Base-by-base conservation (phyloP, 2,113 vertebrate genomes). In the Polypterus senegalus region DNA sequence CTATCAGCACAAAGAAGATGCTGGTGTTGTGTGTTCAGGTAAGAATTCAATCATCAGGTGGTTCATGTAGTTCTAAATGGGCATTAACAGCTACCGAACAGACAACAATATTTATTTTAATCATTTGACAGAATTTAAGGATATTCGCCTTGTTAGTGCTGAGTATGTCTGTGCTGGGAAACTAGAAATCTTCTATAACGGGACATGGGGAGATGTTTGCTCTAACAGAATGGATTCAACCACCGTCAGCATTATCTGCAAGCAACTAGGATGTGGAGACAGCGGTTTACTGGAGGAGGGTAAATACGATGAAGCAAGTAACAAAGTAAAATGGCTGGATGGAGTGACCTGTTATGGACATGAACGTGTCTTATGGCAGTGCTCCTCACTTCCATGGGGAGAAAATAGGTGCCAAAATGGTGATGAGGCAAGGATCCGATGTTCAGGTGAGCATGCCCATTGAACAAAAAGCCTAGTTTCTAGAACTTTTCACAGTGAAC, bases 11-110 rank as follows among this genome's bases (percentile, higher is more conserved):
- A n/a, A 76, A 44, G 70, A 82, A 10, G 78, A 81, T 1, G 73
- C 72, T 0, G 77, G 79, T n/a, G 73, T 79, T 0, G 3, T 78
- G 54, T 83, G 80, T 49, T 78, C 74, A 5, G 75, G 79, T 80
- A 57, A 51, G 49, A 51, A 51, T 51, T 51, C 49, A 6, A 51
- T 51, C 27, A 56, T 56, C n/a, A 6, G 3, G 3, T n/a, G 6
- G 54, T 56, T 5, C 43, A 10, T 56, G 11, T n/a, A 3, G 27
- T 47, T 6, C 59, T 6, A 65, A 3, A 54, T 57, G 59, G 59
- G 3, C 43, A 3, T 48, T 3, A 1, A 5, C 45, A 7, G 54
- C 4, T 57, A 4, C 64, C 11, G 61, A 9, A 59, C 64, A 59
- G 54, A 7, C 5, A 54, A 59, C 7, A 48, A 66, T 54, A n/a